Percentiles rank a stretch among this genome's conserved stretches.
Conservation (phyloP, 2,888 invertebrate species). For the Eristalis tenax region DNA sequence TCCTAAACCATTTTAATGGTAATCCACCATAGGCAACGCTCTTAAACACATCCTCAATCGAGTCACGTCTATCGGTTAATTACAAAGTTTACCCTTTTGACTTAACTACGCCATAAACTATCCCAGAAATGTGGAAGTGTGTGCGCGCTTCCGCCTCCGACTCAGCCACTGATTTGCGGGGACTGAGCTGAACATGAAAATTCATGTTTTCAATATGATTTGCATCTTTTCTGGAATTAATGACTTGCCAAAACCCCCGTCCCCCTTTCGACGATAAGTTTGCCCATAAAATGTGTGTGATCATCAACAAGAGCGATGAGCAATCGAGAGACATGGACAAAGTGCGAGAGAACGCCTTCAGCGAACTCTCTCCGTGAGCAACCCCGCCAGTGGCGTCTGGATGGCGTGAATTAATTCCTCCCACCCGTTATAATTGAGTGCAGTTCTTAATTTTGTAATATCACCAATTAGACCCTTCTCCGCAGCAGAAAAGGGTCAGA, state of each 20-base stretch:
- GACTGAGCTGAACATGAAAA: conserved; percentile 50
- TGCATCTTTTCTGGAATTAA: conserved; percentile 57
- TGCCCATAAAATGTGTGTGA: conserved; percentile 64
- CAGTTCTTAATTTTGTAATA: conserved; percentile 71
- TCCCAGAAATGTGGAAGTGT: conserved; percentile 4
- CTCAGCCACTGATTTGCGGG: neutral
- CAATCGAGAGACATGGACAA: neutral
- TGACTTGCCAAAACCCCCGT: conserved; percentile 38
- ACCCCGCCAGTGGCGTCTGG: conserved; percentile 48
- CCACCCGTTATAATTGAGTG: conserved; percentile 67
- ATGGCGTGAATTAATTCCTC: conserved; percentile 64
- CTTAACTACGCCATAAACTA: conserved; percentile 58
- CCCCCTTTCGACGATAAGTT: conserved; percentile 34
- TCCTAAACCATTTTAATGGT: neutral
- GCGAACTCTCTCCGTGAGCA: conserved; percentile 18
- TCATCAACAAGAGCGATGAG: conserved; percentile 28
- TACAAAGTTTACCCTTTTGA: conserved; percentile 64
- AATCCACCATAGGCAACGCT: neutral
- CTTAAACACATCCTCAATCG: conserved; percentile 47
- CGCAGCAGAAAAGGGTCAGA: conserved; percentile 59
- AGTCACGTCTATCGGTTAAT: conserved; percentile 64
- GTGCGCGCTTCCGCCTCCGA: neutral
- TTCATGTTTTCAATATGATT: conserved; percentile 58
- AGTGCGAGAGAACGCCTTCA: neutral
- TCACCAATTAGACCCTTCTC: conserved; percentile 64